Evolutionary conservation across 2,888 invertebrate species (phyloP).

Genomic region (Operophtera brumata): DNA sequence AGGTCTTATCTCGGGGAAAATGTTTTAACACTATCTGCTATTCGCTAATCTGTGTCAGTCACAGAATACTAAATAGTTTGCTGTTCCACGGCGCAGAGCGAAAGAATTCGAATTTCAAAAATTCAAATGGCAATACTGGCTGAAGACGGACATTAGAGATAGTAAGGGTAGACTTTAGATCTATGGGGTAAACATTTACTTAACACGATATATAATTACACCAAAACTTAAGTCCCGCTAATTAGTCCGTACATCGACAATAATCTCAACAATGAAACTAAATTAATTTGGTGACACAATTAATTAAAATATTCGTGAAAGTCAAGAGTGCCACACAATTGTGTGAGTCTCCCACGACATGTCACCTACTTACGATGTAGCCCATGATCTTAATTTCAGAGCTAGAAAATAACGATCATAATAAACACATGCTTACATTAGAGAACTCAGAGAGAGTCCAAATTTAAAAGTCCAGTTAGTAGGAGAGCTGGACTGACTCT

Average conservation of each 20-base stretch:
- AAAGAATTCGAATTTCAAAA: no score
- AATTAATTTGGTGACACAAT: conserved; percentile 71
- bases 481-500: no score
- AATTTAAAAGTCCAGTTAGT: no score
- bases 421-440: conserved; percentile 1
- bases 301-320: conserved; percentile 76
- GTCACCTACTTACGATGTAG: conserved; percentile 68
- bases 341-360: conserved; percentile 65
- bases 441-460: background rate
- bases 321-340: conserved; percentile 57
- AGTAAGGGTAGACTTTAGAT: no score
- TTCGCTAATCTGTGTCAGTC: no score
- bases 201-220: background rate
- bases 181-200: no score
- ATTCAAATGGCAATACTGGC: no score
- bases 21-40: no score
- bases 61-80: no score
- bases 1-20: no score
- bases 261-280: conserved; percentile 57
- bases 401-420: conserved; percentile 16
- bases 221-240: conserved; percentile 29
- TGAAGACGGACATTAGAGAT: no score
- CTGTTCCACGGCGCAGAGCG: no score
- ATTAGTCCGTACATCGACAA: conserved; percentile 31
- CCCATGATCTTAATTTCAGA: conserved; percentile 51